Conservation (phyloP, 2,113 vertebrate species). For the human region GRCh38 chr5:67362501-67363000, state of each 20-base stretch:
- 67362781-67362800: neutral
- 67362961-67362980: neutral
- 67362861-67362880: neutral
- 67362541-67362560: neutral
- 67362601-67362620: neutral
- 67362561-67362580: neutral
- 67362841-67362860: neutral
- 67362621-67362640: neutral
- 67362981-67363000: neutral
- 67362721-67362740: neutral
- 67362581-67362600: accelerated
- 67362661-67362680: neutral
- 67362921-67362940: neutral
- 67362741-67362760: neutral
- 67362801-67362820: neutral
- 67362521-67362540: neutral
- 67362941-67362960: neutral
- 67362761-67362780: neutral
- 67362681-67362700: neutral
- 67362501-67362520: neutral
- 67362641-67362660: neutral
- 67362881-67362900: neutral
- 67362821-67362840: neutral
- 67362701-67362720: neutral
- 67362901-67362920: neutral